These are phyloP conservation scores for Cloeon dipterum DNA, from an alignment of 2,888 invertebrate species.

Conservation along the genomic window DNA sequence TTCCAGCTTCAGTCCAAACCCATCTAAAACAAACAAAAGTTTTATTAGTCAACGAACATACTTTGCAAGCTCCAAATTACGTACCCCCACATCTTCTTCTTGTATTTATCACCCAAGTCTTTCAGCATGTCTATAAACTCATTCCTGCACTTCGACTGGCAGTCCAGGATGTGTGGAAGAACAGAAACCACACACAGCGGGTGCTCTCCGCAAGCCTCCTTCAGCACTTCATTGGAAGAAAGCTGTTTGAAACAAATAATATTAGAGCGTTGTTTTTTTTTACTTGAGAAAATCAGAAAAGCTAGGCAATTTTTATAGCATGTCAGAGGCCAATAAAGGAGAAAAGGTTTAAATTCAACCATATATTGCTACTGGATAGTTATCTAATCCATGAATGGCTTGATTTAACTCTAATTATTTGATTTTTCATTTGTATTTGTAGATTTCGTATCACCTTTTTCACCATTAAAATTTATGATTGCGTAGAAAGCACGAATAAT, in stretches of 20 bases:
- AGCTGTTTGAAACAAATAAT: conserved; percentile 11
- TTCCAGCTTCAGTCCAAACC: conserved; percentile 86
- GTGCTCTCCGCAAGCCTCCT: conserved; percentile 57
- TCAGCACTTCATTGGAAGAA: conserved; percentile 33
- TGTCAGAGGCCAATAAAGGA: no score
- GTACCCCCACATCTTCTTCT: conserved; percentile 84
- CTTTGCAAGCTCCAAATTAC: conserved; percentile 13
- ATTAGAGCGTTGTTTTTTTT: no score
- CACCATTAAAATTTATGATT: no score
- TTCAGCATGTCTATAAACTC: conserved; percentile 53
- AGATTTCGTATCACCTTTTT: no score
- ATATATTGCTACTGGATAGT: no score
- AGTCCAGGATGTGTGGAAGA: conserved; percentile 88
- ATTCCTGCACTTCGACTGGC: conserved; percentile 78
- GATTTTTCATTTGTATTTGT: no score
- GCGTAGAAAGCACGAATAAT: no score
- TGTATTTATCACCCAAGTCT: conserved; percentile 68
- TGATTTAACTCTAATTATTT: no score
- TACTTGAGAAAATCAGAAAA: background rate
- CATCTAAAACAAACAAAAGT: conserved; percentile 22
- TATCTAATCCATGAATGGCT: no score
- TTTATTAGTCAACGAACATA: background rate
- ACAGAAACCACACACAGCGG: conserved; percentile 81
- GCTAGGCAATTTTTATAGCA: no score
- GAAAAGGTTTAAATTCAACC: no score